Evolutionary conservation across 1,140 invertebrate species (phyloP), one percentile per base, ranked within the genome.

Genomic region (Cydia amplana): DNA sequence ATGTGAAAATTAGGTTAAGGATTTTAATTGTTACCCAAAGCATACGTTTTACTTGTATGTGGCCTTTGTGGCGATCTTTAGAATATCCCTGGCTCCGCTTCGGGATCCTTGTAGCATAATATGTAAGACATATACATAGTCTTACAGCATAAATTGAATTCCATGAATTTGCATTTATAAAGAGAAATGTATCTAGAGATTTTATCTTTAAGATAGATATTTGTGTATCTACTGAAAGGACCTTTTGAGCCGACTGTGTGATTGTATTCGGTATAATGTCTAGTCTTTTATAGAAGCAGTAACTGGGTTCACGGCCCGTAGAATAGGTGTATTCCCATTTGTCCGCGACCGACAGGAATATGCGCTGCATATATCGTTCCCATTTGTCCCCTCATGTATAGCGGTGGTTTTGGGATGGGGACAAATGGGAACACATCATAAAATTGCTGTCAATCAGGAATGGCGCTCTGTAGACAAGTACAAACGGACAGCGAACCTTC

Each of bases 101-200:
- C 80, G 79, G 78, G 81, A 83, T 85, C 85, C 82, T 84, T 78
- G 83, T 91, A 92, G 89, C 89, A 91, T 91, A 91, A 91, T 91
- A 91, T 83, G 84, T 91, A 90, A 92, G 87, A 75, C 83, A 78
- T 70, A 73, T 23, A 76, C 83, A 79, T 72, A 28, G 86, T 86
- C 88, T 91, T 90, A 91, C 84, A 80, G 81, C 78, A 84, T 87
- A 83, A 87, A 89, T 91, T 93, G 90, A 93, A 93, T 93, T 93
- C 91, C 91, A 91, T 93, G 90, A 93, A 93, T 91, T 93, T 93
- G 91, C 91, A 93, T 93, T 93, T 93, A 93, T 91, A 90, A 86
- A 87, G 88, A 90, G 90, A 91, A 89, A 88, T 91, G 85, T 91
- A 88, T 90, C 88, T 92, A 91, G 90, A 92, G 88, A 91, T 92